Evolutionary conservation across 53 echinoderm and acorn worm genomes (phyloP), one percentile per base, ranked within the genome.

Genomic region (Paelopatides confundens): DNA sequence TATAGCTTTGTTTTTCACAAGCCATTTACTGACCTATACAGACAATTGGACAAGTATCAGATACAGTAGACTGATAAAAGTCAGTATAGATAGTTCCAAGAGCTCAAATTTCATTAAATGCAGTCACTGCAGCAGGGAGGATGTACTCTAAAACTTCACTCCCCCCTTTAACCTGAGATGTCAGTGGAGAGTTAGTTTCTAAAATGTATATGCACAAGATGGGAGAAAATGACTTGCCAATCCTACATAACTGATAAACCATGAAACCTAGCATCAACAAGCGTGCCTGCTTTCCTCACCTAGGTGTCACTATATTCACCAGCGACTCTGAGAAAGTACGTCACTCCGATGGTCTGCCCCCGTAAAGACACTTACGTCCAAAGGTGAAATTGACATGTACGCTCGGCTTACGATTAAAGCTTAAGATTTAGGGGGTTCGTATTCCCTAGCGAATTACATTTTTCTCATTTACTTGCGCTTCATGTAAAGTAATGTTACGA

Each of bases 401-500:
- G 58, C 58, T n/a, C 21, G 58, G 58, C 58, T 58, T 21, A 23
- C 58, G 58, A 58, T 58, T 58, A 18, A 58, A 58, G 21, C 58
- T 58, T n/a, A n/a, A 58, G 58, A 58, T 58, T 58, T 58, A n/a
- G 58, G 58, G 58, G 58, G 21, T 18, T 21, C 58, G 18, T 58
- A 58, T 58, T 17, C 58, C 58, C 58, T 58, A 58, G 58, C 58
- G 58, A 58, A 58, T 58, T 58, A 58, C 58, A 58, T 58, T 58
- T 58, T 58, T 58, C n/a, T n/a, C 18, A 58, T 58, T 58, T 58
- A 58, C 58, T 58, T 21, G 21, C 58, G 58, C 58, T 21, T 58
- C 58, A 58, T 58, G 58, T 58, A 58, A 58, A 58, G 58, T 58
- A 58, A 58, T 58, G 58, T 58, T 58, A 58, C 58, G n/a, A 58